Percentiles rank a stretch among this genome's conserved stretches.
phyloP scores from a whole-genome alignment of 2,113 vertebrate species.

The Brachionichthys hirsutus region DNA sequence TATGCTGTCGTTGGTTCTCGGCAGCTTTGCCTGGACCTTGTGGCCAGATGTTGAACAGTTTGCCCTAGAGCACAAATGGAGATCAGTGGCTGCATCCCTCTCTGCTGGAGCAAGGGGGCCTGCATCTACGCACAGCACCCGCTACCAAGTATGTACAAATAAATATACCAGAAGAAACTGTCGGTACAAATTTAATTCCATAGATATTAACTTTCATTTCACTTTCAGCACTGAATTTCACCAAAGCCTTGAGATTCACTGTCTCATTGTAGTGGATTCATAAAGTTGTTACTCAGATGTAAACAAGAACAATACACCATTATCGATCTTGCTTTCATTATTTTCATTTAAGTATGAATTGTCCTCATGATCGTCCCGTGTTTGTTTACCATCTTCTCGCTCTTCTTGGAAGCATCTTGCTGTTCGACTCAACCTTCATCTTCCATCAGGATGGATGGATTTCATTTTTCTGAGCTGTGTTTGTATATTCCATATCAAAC shows the following conservation, averaged over 20 bases:
- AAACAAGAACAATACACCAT: background rate
- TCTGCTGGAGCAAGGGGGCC: slow-evolving; percentile 93
- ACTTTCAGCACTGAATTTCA: background rate
- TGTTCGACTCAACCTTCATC: background rate
- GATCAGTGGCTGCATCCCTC: slow-evolving; percentile 90
- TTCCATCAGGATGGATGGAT: background rate
- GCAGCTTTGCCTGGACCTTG: slow-evolving; percentile 70
- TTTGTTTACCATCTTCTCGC: background rate
- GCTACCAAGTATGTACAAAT: slow-evolving; percentile 74
- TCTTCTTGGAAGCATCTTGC: background rate
- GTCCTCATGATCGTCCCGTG: background rate
- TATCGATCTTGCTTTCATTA: background rate
- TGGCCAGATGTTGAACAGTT: slow-evolving; percentile 75
- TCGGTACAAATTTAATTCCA: background rate
- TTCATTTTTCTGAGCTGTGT: background rate
- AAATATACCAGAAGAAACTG: background rate
- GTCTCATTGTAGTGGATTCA: background rate
- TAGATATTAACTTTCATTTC: background rate
- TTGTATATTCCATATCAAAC: background rate
- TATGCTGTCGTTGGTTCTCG: slow-evolving; percentile 66
- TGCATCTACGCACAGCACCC: slow-evolving; percentile 73
- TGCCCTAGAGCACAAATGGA: slow-evolving; percentile 81
- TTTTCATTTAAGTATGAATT: background rate
- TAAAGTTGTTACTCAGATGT: background rate
- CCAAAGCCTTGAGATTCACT: background rate